These are phyloP conservation scores for Aplocera efformata DNA, from an alignment of 2,888 invertebrate genomes.

Conservation along the genomic window DNA sequence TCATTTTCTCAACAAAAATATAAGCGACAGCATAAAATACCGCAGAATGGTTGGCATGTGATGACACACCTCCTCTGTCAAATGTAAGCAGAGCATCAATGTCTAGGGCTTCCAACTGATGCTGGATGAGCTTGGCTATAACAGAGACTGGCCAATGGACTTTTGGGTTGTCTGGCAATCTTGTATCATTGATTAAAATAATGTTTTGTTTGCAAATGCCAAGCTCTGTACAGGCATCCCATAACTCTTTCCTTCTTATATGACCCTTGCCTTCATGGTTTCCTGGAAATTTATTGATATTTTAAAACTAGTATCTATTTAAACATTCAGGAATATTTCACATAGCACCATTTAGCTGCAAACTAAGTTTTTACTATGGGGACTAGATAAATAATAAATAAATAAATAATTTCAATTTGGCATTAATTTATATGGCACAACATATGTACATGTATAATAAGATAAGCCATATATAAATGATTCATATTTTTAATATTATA, in stretches of 20 bases:
- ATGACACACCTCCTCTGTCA: constrained; percentile 95
- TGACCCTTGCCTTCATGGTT: constrained; percentile 83
- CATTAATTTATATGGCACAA: too few relatives aligned
- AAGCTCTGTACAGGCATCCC: constrained; percentile 88
- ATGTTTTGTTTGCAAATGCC: constrained; percentile 90
- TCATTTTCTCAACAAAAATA: constrained; percentile 86
- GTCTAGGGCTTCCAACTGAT: constrained; percentile 85
- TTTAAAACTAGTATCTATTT: too few relatives aligned
- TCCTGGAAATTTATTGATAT: too few relatives aligned
- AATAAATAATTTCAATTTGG: too few relatives aligned
- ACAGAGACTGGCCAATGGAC: constrained; percentile 85
- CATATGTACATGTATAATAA: too few relatives aligned
- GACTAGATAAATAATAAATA: too few relatives aligned
- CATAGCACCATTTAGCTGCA: too few relatives aligned
- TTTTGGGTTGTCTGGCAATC: constrained; percentile 88
- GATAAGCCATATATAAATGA: too few relatives aligned
- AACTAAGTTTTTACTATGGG: too few relatives aligned
- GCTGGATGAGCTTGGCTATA: constrained; percentile 65
- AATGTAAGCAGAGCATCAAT: constrained; percentile 95
- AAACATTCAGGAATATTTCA: too few relatives aligned
- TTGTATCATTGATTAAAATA: constrained; percentile 84
- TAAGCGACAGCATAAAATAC: constrained; percentile 90
- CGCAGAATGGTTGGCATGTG: constrained; percentile 94
- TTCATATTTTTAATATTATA: too few relatives aligned
- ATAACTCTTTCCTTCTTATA: constrained; percentile 88